phyloP scores from a whole-genome alignment of 2,888 invertebrate genomes.

The Lithophane semibrunnea region DNA sequence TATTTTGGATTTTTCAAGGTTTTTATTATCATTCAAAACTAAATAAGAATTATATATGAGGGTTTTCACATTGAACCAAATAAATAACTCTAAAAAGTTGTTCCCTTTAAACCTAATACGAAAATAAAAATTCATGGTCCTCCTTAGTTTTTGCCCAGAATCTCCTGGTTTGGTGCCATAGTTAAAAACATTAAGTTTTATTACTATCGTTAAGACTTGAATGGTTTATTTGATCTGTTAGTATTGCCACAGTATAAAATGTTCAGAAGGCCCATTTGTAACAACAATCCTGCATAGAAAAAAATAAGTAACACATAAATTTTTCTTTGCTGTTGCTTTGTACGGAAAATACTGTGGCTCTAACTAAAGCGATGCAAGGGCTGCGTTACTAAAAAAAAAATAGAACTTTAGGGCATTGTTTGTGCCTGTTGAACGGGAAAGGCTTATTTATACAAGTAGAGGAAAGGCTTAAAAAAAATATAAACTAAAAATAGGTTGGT shows the following conservation, averaged over 20 bases:
- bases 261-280: slow-evolving; percentile 22
- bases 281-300: not conserved
- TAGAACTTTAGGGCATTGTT: not conserved
- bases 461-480: not conserved
- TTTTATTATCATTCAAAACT: not conserved
- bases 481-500: not conserved
- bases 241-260: slow-evolving; percentile 22
- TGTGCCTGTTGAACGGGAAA: not conserved
- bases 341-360: not conserved
- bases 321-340: not conserved
- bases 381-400: not conserved
- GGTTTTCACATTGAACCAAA: slow-evolving; percentile 9
- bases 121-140: slow-evolving; percentile 54
- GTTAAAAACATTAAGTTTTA: slow-evolving; percentile 63
- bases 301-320: too few relatives aligned
- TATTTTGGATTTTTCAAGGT: not conserved
- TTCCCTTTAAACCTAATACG: slow-evolving; percentile 31
- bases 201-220: slow-evolving; percentile 55
- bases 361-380: not conserved
- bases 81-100: slow-evolving; percentile 43
- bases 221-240: slow-evolving; percentile 60
- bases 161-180: slow-evolving; percentile 59
- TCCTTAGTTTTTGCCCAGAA: slow-evolving; percentile 52
- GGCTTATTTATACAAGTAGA: not conserved
- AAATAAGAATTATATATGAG: not conserved